A percentile compares a stretch with the other conserved stretches of the same genome.
Conservation (phyloP, 1,140 invertebrate genomes). For the Lanistes nyassanus region DNA sequence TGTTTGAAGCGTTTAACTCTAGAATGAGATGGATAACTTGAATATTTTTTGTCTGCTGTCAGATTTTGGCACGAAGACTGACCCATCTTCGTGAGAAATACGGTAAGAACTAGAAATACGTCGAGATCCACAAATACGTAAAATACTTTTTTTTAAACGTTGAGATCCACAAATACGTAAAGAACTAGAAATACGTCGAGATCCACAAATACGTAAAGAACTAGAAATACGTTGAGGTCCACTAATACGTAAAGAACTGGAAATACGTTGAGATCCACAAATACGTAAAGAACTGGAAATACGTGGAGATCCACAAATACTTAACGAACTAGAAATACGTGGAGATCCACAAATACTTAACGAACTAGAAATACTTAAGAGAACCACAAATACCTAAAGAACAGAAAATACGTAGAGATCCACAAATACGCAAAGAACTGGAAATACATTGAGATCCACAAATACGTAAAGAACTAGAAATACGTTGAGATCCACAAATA, state of each 20-base stretch:
- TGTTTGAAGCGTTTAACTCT: no score
- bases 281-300: neutral
- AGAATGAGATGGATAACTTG: no score
- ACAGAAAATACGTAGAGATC: no score
- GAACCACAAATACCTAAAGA: neutral
- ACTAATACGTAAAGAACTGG: no score
- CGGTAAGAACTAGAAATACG: slow-evolving; percentile 6
- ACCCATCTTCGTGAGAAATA: slow-evolving; percentile 14
- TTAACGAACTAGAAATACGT: neutral
- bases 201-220: neutral
- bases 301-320: neutral
- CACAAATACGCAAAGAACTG: no score
- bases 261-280: no score
- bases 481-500: neutral
- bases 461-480: neutral
- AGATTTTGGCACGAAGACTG: no score
- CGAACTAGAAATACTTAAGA: neutral
- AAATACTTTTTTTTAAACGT: neutral
- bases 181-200: neutral
- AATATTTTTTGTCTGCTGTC: no score
- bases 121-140: neutral
- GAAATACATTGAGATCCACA: neutral
- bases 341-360: neutral
- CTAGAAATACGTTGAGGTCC: no score
- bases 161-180: neutral